A percentile compares a stretch with the other conserved stretches of the same genome.
phyloP scores from a whole-genome alignment of 2,797 vertebrate species.

The Hephaestus fuliginosus region DNA sequence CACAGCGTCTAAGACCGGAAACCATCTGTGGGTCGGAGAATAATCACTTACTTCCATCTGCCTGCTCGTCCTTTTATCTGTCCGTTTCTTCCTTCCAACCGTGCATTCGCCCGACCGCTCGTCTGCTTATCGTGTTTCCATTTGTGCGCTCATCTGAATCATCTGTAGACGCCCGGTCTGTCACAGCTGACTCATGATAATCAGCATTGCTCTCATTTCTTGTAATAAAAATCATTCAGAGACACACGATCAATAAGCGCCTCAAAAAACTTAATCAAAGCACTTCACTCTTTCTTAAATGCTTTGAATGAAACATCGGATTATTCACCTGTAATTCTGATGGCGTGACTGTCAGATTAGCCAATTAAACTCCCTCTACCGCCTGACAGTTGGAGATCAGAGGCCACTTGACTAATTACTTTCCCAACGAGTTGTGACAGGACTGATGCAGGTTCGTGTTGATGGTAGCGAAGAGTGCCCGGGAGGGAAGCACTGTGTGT shows the following conservation, averaged over 20 bases:
- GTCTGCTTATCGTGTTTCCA: conserved; percentile 26
- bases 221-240: not conserved
- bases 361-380: conserved; percentile 29
- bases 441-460: conserved; percentile 46
- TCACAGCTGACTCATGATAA: conserved; percentile 29
- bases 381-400: conserved; percentile 58
- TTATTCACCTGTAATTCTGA: conserved; percentile 28
- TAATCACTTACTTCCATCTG: conserved; percentile 64
- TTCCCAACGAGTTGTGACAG: conserved; percentile 58
- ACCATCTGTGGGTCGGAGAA: conserved; percentile 63
- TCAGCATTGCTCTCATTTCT: conserved; percentile 12
- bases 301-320: conserved; percentile 36
- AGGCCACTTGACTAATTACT: conserved; percentile 65
- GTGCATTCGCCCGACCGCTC: conserved; percentile 4
- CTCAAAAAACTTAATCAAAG: not conserved
- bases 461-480: conserved; percentile 40
- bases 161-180: not conserved
- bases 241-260: not conserved
- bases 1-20: conserved; percentile 36
- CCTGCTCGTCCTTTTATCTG: conserved; percentile 26
- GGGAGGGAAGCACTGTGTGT: conserved; percentile 45
- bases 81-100: conserved; percentile 26
- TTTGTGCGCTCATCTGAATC: conserved; percentile 24
- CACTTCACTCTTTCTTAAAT: not conserved
- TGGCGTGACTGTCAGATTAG: conserved; percentile 28